Conservation (phyloP, 2,888 invertebrate genomes). For the Agrotis segetum region DNA sequence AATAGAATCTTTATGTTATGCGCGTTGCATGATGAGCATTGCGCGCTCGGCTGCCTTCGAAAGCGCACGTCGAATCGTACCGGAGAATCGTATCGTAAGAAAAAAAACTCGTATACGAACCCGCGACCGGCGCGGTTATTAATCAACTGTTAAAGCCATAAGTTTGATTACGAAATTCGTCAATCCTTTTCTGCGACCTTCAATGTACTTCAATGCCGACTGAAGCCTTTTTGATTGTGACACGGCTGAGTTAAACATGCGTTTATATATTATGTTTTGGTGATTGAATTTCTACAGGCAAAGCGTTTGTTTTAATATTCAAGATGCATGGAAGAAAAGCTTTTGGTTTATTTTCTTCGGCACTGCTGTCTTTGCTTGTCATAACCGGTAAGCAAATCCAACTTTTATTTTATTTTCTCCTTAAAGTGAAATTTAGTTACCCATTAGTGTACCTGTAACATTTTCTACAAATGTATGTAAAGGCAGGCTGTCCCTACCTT, state of each 20-base stretch:
- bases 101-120: conserved; percentile 58
- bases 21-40: conserved; percentile 77
- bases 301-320: conserved; percentile 64
- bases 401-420: background rate
- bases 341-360: conserved; percentile 71
- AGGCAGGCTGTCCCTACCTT: background rate
- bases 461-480: no score
- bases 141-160: conserved; percentile 73
- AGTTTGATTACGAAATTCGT: conserved; percentile 79
- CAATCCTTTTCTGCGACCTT: conserved; percentile 81
- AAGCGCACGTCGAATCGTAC: conserved; percentile 80
- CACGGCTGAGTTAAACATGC: conserved; percentile 76
- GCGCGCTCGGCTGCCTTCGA: conserved; percentile 81
- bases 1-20: conserved; percentile 65
- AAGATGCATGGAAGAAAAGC: conserved; percentile 78
- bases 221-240: conserved; percentile 78
- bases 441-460: no score
- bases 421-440: background rate
- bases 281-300: conserved; percentile 72
- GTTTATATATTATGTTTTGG: conserved; percentile 76
- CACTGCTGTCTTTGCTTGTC: conserved; percentile 76
- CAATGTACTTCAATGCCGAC: conserved; percentile 79
- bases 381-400: conserved; percentile 77
- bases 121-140: conserved; percentile 71
- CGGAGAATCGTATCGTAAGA: conserved; percentile 71